Evolutionary conservation across 2,797 vertebrate species (phyloP).

Genomic region (Muscicapa striata): DNA sequence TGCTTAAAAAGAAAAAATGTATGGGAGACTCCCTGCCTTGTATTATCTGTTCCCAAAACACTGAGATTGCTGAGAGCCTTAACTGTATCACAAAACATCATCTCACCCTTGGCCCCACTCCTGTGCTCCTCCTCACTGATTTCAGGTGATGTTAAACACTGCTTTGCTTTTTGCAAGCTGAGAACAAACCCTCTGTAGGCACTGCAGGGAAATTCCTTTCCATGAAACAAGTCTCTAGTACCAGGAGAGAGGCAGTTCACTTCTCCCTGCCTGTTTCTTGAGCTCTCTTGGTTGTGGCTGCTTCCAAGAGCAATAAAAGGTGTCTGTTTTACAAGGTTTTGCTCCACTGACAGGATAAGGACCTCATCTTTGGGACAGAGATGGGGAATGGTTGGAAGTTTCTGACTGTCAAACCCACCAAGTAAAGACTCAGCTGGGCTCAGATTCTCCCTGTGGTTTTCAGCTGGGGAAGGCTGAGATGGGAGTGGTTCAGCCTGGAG

Average conservation of each 20-base stretch:
- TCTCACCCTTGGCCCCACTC: not conserved
- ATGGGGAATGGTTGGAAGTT: not conserved
- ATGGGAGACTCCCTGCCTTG: not conserved
- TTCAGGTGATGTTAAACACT: not conserved
- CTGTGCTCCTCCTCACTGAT: not conserved
- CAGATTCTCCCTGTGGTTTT: not conserved
- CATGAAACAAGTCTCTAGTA: fast-evolving
- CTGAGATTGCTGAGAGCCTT: not conserved
- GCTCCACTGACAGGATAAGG: not conserved
- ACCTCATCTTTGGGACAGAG: not conserved
- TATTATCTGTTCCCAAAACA: not conserved
- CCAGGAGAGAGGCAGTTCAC: not conserved
- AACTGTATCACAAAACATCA: not conserved
- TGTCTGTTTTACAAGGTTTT: not conserved
- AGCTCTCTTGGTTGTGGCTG: not conserved
- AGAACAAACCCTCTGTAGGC: not conserved
- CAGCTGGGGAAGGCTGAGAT: not conserved
- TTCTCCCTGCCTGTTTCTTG: not conserved
- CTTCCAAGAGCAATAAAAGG: not conserved
- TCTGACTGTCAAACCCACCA: not conserved
- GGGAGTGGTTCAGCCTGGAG: not conserved
- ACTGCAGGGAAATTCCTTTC: not conserved
- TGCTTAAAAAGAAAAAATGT: not conserved
- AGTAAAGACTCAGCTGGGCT: not conserved
- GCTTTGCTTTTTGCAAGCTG: not conserved